phyloP scores from a whole-genome alignment of 2,888 invertebrate genomes.

The Herminia tarsipennalis region DNA sequence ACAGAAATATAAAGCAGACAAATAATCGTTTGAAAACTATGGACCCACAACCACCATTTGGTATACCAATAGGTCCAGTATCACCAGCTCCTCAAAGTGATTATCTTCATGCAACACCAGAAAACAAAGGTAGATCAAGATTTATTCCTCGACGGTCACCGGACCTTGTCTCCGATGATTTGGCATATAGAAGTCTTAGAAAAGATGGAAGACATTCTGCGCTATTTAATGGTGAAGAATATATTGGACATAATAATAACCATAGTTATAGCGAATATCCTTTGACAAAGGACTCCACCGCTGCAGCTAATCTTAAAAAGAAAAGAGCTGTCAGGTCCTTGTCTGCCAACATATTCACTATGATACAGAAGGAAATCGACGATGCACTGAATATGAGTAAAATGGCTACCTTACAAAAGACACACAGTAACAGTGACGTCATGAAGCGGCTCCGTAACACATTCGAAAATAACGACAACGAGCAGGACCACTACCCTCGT shows the following conservation, averaged over 20 bases:
- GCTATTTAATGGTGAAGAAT: constrained; percentile 78
- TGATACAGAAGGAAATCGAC: constrained; percentile 88
- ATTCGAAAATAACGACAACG: constrained; percentile 77
- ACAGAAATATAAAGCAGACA: constrained; percentile 91
- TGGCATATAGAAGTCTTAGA: constrained; percentile 93
- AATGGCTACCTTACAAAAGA: constrained; percentile 84
- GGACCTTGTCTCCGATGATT: constrained; percentile 94
- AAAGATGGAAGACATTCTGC: constrained; percentile 90
- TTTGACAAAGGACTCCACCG: constrained; percentile 63
- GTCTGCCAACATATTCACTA: constrained; percentile 93
- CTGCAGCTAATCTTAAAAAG: constrained; percentile 85
- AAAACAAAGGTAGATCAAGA: constrained; percentile 85
- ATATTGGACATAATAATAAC: constrained; percentile 78
- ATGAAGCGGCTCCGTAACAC: constrained; percentile 78
- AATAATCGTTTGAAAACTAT: constrained; percentile 89
- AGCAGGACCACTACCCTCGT: constrained; percentile 74
- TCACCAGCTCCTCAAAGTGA: constrained; percentile 92
- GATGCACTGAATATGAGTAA: constrained; percentile 85
- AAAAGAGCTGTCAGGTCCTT: constrained; percentile 93
- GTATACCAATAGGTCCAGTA: constrained; percentile 94
- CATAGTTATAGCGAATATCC: constrained; percentile 67
- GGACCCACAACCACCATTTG: constrained; percentile 95
- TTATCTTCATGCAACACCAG: constrained; percentile 92
- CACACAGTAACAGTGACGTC: constrained; percentile 87
- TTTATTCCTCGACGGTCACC: constrained; percentile 90